Base-by-base conservation (phyloP, 1,140 invertebrate genomes). In the Drosophila micromelanica region DNA sequence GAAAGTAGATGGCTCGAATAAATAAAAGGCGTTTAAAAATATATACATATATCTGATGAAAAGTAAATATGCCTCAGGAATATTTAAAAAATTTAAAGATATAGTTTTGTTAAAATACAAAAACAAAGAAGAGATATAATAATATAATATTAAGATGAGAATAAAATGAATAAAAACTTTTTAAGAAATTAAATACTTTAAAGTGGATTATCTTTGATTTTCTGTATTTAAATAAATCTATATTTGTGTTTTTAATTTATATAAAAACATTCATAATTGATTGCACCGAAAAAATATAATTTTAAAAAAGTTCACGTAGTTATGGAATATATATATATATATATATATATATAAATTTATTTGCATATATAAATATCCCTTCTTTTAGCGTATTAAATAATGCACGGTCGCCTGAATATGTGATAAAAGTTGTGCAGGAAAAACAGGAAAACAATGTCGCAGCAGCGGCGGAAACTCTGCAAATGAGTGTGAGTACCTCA, bases 361-460 rank as follows among this genome's bases (percentile, higher is more conserved):
- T 13, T 35, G 8, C 8, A 52, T 32, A 13, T 60, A n/a, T 9
- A 35, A 20, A 6, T 7, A 30, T 9, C 7, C 3, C 35, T 45
- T 20, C n/a, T 40, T 52, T 38, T 42, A 72, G 69, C n/a, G 62
- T 30, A 72, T 67, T 62, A 13, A 30, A 72, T 43, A 67, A 32
- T 43, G 45, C 62, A 67, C 56, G 20, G 12, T 8, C 7, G 17
- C 13, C 30, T 30, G 54, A 51, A 59, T 43, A n/a, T 35, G 46
- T 52, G 37, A 56, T 67, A 51, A 51, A 46, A 68, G 35, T 45
- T 68, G 15, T 37, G 54, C 55, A 46, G 63, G 63, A 59, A 67
- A 67, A 67, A 46, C 70, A 68, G 63, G 15, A 43, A 65, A 67
- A 68, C 63, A 68, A 73, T 73, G 70, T 68, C 70, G 42, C 63